These are phyloP conservation scores for Geophilus truncorum DNA, from an alignment of 2,888 invertebrate genomes.

Conservation along the genomic window DNA sequence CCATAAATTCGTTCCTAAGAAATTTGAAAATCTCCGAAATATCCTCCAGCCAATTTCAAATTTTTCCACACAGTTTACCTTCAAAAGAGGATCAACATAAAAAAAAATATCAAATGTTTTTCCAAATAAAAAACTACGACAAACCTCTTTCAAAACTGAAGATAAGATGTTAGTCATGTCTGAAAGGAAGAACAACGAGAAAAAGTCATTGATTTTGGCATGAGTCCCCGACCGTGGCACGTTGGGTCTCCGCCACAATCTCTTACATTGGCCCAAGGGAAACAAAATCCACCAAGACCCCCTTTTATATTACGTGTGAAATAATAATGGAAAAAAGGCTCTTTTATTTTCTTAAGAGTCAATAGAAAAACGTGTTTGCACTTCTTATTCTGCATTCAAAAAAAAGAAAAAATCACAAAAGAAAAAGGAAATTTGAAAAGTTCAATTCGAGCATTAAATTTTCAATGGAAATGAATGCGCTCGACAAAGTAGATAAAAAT, in stretches of 20 bases:
- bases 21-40: neutral
- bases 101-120: constrained; percentile 19
- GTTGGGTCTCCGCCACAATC: constrained; percentile 24
- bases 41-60: neutral
- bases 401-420: neutral
- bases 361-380: constrained; percentile 1
- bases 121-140: constrained; percentile 3
- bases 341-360: neutral
- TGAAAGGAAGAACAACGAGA: constrained; percentile 2
- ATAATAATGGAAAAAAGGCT: neutral
- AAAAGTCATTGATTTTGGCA: constrained; percentile 24
- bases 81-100: constrained; percentile 4
- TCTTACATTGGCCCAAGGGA: constrained; percentile 20
- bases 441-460: neutral
- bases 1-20: neutral
- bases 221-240: constrained; percentile 21
- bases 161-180: constrained; percentile 24
- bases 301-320: constrained; percentile 10
- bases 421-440: neutral
- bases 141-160: constrained; percentile 1
- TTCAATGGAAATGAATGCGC: neutral
- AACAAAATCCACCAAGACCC: constrained; percentile 9
- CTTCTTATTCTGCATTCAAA: neutral
- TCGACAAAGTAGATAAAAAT: neutral
- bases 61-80: constrained; percentile 22